Evolutionary conservation across 2,888 invertebrate species (phyloP).

Genomic region (Malthinus flaveolus): DNA sequence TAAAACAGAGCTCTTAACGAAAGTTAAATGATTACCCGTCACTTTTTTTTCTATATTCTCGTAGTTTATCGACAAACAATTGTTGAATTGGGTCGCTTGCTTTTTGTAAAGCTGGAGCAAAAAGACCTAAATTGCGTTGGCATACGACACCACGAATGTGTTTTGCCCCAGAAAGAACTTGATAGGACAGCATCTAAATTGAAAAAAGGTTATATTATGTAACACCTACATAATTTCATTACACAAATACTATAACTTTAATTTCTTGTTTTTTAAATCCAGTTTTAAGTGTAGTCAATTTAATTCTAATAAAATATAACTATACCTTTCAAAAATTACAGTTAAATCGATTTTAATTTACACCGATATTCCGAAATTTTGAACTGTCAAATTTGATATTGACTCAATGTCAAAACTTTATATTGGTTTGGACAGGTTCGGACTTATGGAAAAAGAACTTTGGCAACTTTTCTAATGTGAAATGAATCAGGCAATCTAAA

Average conservation of each 20-base stretch:
- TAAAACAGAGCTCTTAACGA: not conserved
- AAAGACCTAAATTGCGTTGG: slow-evolving; percentile 73
- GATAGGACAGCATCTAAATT: slow-evolving; percentile 50
- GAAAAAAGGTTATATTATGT: slow-evolving; percentile 29
- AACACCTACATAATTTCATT: slow-evolving; percentile 11
- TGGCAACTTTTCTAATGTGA: no score
- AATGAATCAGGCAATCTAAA: no score
- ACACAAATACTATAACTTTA: not conserved
- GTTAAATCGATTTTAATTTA: no score
- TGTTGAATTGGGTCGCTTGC: slow-evolving; percentile 90
- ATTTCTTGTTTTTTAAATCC: no score
- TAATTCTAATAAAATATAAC: no score
- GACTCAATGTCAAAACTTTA: no score
- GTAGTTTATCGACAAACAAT: slow-evolving; percentile 88
- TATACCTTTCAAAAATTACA: no score
- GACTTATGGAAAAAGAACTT: no score
- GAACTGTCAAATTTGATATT: no score
- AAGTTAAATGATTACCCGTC: slow-evolving; percentile 62
- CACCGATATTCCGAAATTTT: no score
- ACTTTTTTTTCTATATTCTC: slow-evolving; percentile 86
- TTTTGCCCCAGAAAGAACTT: slow-evolving; percentile 45
- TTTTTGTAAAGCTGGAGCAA: slow-evolving; percentile 69
- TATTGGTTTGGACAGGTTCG: no score
- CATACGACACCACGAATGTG: slow-evolving; percentile 51
- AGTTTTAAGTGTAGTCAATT: no score